phyloP scores from a whole-genome alignment of 2,888 invertebrate species.

The Quadriops clusia region DNA sequence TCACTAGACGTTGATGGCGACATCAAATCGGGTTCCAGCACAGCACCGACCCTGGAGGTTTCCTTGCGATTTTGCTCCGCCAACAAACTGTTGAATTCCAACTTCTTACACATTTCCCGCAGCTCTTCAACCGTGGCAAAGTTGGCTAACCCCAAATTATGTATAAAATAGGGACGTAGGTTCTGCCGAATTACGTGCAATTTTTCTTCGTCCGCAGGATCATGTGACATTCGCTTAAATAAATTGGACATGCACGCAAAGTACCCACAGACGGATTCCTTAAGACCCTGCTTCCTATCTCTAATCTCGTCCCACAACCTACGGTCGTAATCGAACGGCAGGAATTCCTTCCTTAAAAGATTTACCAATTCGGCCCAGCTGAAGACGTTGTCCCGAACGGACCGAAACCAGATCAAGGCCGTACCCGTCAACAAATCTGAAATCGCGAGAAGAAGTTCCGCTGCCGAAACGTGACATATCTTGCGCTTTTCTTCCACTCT shows the following conservation, averaged over 20 bases:
- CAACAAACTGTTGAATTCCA: neutral
- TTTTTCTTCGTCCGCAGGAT: neutral
- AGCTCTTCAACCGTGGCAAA: neutral
- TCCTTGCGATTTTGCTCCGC: too few relatives aligned
- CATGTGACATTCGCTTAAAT: neutral
- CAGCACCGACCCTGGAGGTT: too few relatives aligned
- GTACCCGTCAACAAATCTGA: slow-evolving; percentile 9
- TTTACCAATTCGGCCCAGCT: slow-evolving; percentile 1
- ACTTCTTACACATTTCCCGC: neutral
- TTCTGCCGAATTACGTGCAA: neutral
- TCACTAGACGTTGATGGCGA: too few relatives aligned
- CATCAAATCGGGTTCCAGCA: too few relatives aligned
- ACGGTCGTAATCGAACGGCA: neutral
- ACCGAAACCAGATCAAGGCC: slow-evolving; percentile 10
- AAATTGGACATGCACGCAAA: neutral
- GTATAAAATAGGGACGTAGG: neutral
- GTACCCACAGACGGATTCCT: neutral
- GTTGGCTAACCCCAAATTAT: neutral
- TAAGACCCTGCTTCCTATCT: neutral
- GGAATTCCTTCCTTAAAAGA: slow-evolving; percentile 2
- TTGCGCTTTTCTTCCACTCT: slow-evolving; percentile 8
- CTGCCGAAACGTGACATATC: slow-evolving; percentile 6
- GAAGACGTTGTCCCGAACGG: neutral
- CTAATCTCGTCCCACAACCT: neutral
- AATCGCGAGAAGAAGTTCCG: slow-evolving; percentile 4